These are phyloP conservation scores for Latrodectus elegans DNA, from an alignment of 2,888 invertebrate genomes.

Conservation along the genomic window DNA sequence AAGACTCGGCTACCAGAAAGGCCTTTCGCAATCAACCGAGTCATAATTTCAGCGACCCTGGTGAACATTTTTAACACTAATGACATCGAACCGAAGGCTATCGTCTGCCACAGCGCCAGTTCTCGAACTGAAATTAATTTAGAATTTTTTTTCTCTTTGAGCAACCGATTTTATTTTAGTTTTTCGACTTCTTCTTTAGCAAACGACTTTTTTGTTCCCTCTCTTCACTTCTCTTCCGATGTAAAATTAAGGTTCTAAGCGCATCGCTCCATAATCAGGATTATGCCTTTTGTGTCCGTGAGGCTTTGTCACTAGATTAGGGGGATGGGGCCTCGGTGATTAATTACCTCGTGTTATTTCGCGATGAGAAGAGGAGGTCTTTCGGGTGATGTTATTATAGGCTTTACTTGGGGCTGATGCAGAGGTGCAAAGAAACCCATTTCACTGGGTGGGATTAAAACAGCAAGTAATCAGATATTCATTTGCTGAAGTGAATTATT, in stretches of 20 bases:
- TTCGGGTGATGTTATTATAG: background rate
- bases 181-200: slow-evolving; percentile 9
- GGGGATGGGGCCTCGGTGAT: slow-evolving; percentile 11
- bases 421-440: no score
- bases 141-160: slow-evolving; percentile 11
- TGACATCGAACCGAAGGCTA: slow-evolving; percentile 30
- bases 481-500: no score
- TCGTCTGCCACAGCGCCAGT: background rate
- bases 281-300: slow-evolving; percentile 41
- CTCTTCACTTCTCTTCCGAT: slow-evolving; percentile 19
- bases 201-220: slow-evolving; percentile 12
- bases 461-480: background rate
- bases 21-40: slow-evolving; percentile 49
- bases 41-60: slow-evolving; percentile 48
- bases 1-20: slow-evolving; percentile 24
- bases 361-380: slow-evolving; percentile 1
- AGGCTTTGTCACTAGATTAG: slow-evolving; percentile 33
- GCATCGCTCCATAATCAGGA: slow-evolving; percentile 27
- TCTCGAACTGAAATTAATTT: slow-evolving; percentile 56
- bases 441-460: background rate
- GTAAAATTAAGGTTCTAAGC: slow-evolving; percentile 35
- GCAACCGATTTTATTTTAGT: slow-evolving; percentile 3
- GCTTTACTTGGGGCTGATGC: no score
- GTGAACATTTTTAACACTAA: slow-evolving; percentile 64
- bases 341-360: slow-evolving; percentile 25